A percentile compares a stretch with the other conserved stretches of the same genome.
These are phyloP conservation scores for Euplexia lucipara DNA, from an alignment of 2,888 invertebrate species.

Conservation along the genomic window DNA sequence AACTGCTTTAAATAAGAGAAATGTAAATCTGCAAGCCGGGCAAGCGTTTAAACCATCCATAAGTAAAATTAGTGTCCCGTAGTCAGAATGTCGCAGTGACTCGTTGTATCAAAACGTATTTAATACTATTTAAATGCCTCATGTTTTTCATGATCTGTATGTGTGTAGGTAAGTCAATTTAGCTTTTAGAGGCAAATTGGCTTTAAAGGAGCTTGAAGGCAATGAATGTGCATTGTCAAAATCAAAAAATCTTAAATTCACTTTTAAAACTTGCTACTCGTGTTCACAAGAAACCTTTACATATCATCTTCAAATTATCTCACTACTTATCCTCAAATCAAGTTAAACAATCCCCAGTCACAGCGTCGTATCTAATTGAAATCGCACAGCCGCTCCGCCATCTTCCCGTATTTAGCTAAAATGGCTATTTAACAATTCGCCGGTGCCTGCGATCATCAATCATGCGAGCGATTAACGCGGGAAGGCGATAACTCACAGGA, in stretches of 20 bases:
- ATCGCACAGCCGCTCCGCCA: conserved; percentile 53
- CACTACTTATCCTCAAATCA: conserved; percentile 27
- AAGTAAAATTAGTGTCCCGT: background rate
- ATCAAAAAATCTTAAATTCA: background rate
- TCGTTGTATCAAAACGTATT: background rate
- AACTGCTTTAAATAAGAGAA: conserved; percentile 9
- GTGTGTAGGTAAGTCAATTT: no score
- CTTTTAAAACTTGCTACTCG: background rate
- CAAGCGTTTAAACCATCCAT: background rate
- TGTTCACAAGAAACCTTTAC: background rate
- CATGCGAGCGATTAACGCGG: conserved; percentile 63
- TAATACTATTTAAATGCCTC: no score
- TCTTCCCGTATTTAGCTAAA: conserved; percentile 69
- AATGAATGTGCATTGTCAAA: background rate
- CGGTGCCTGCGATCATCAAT: conserved; percentile 63
- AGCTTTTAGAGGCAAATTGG: no score
- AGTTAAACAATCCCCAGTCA: conserved; percentile 25
- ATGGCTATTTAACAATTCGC: conserved; percentile 71
- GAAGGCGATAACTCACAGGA: conserved; percentile 63
- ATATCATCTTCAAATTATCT: background rate
- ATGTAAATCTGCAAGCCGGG: conserved; percentile 9
- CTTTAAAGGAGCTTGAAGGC: no score
- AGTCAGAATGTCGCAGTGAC: background rate
- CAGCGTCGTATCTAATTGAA: conserved; percentile 57
- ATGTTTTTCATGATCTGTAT: no score